Conservation (phyloP, 2,797 vertebrate genomes). For the Tauraco hartlaubi region DNA sequence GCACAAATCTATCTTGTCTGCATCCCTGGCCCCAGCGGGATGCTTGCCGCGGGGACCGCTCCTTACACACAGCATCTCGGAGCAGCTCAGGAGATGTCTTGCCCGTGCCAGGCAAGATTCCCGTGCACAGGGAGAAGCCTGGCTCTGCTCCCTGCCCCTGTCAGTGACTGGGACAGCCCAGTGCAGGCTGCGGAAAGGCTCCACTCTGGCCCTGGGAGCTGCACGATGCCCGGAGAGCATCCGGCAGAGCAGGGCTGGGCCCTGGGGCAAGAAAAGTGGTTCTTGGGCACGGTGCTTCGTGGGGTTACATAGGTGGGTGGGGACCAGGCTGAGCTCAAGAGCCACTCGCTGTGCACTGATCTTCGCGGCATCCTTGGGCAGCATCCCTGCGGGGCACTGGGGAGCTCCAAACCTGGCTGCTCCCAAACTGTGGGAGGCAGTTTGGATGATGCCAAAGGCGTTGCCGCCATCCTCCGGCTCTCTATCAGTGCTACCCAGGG, state of each 20-base stretch:
- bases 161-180: not conserved
- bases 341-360: not conserved
- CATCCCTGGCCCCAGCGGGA: not conserved
- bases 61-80: not conserved
- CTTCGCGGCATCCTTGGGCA: not conserved
- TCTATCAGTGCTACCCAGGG: not conserved
- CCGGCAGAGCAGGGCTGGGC: not conserved
- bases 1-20: conserved; percentile 29
- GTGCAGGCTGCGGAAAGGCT: not conserved
- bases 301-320: fast-evolving
- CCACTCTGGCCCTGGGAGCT: not conserved
- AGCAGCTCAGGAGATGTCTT: not conserved
- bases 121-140: fast-evolving
- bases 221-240: fast-evolving
- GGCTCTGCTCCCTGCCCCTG: not conserved
- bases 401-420: not conserved
- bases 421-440: not conserved
- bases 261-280: not conserved
- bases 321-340: not conserved
- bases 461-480: not conserved
- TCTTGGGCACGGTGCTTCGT: not conserved
- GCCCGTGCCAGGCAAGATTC: not conserved
- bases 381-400: fast-evolving
- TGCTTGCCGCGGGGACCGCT: not conserved
- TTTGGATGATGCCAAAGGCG: not conserved